Base-by-base conservation (phyloP, 2,888 invertebrate species). In the Busseola fusca region DNA sequence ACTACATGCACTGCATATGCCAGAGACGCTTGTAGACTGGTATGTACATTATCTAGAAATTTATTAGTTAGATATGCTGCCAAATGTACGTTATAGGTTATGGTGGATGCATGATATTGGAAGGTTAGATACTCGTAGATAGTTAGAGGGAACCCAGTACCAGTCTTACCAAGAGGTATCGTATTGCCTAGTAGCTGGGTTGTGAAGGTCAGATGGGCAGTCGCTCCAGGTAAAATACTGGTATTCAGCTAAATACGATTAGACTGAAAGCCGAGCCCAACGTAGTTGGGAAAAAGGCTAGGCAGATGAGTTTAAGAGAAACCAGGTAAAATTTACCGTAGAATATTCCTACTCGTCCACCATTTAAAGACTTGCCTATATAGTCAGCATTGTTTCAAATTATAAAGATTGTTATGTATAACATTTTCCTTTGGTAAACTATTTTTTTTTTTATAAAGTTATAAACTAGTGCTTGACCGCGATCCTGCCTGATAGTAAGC, bases 1-100 rank as follows among this genome's bases (percentile, higher is more conserved):
- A 74, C 82, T 82, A 81, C 78, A 82, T 70, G 71, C 70, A 79
- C 65, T 76, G 78, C 84, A 82, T 84, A 84, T 76, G 84, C 74
- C 81, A 50, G 66, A 65, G 62, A 69, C 63, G 78, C 72, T 81
- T 72, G 70, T 69, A 78, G 59, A 75, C 76, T 74, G 52, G 69
- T 67, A 60, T 76, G 60, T 72, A 73, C 70, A 69, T 82, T 74
- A 84, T 83, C 70, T 80, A 42, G 73, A 65, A 79, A 80, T 83
- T 81, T 83, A 86, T 83, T 78, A 34, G 75, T 67, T n/a, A 69
- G 82, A 78, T 30, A 64, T 50, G 48, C 58, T 82, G 78, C 76
- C 78, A 83, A 82, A 73, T 66, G 25, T 30, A 1, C 30, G 34
- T 64, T 68, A 45, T 71, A 52, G n/a, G 57, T 63, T 68, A 65